A percentile compares a stretch with the other conserved stretches of the same genome.
phyloP scores from a whole-genome alignment of 1,140 invertebrate genomes.

The Trichomalopsis sarcophagae region DNA sequence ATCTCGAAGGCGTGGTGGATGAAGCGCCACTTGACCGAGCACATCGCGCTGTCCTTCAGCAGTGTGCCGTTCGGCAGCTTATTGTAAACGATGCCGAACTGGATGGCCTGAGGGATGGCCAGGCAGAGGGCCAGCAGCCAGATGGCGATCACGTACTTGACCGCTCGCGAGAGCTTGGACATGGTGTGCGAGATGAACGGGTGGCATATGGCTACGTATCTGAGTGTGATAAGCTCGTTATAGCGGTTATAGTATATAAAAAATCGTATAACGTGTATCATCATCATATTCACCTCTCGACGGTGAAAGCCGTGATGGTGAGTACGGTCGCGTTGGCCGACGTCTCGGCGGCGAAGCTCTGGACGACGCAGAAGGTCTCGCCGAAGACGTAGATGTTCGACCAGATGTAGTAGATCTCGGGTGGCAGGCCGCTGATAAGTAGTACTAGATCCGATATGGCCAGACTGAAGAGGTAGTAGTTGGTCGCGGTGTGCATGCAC shows the following conservation, averaged over 20 bases:
- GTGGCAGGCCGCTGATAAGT: slow-evolving; percentile 86
- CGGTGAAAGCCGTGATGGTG: slow-evolving; percentile 94
- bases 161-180: slow-evolving; percentile 84
- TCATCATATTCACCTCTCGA: slow-evolving; percentile 78
- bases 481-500: slow-evolving; percentile 92
- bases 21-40: slow-evolving; percentile 78
- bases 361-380: slow-evolving; percentile 88
- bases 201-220: slow-evolving; percentile 96
- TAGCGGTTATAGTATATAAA: no score
- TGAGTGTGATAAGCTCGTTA: slow-evolving; percentile 48
- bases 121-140: slow-evolving; percentile 83
- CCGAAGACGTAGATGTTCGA: slow-evolving; percentile 91
- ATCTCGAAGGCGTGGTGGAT: slow-evolving; percentile 87
- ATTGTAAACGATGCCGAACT: slow-evolving; percentile 81
- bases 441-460: slow-evolving; percentile 94
- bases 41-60: slow-evolving; percentile 72
- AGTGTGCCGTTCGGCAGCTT: slow-evolving; percentile 70
- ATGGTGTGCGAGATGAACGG: slow-evolving; percentile 92
- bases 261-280: no score
- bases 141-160: slow-evolving; percentile 82
- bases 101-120: slow-evolving; percentile 87
- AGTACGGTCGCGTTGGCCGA: slow-evolving; percentile 95
- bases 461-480: slow-evolving; percentile 94
- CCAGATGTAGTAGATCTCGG: slow-evolving; percentile 92
- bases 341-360: slow-evolving; percentile 90